These are phyloP conservation scores for Falco naumanni DNA, from an alignment of 2,797 vertebrate species.

Conservation along the genomic window DNA sequence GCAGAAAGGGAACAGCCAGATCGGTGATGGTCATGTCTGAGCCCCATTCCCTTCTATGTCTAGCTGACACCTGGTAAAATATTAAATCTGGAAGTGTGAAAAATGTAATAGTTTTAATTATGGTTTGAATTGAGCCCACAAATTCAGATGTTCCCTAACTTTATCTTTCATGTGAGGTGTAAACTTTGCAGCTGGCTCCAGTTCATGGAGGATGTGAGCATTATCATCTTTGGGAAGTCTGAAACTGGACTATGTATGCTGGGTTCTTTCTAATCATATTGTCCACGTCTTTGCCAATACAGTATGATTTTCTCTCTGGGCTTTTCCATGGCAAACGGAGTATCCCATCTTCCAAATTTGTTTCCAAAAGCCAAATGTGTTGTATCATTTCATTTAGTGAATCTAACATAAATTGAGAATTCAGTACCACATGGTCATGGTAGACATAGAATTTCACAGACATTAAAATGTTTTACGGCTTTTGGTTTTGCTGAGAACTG, in stretches of 20 bases:
- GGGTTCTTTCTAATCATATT: background rate
- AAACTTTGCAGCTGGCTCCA: background rate
- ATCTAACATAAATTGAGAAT: background rate
- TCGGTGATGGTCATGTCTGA: background rate
- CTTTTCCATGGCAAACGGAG: background rate
- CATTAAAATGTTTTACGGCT: background rate
- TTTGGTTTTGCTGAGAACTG: conserved; percentile 1
- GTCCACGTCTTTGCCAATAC: background rate
- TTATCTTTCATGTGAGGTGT: background rate
- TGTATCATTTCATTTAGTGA: conserved; percentile 25
- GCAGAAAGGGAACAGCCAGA: background rate
- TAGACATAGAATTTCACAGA: conserved; percentile 5
- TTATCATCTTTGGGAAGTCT: background rate
- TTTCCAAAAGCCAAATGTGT: background rate
- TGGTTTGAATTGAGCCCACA: background rate
- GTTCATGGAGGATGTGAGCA: background rate
- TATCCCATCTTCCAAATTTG: background rate
- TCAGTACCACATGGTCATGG: background rate
- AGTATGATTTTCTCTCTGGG: background rate
- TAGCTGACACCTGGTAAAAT: background rate
- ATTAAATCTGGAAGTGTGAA: background rate
- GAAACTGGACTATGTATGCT: background rate
- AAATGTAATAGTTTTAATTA: background rate
- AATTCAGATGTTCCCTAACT: background rate
- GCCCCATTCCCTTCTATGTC: background rate